A percentile compares a stretch with the other conserved stretches of the same genome.
Conservation (phyloP, 1,140 invertebrate species). For the Drosophila suzukii region DNA sequence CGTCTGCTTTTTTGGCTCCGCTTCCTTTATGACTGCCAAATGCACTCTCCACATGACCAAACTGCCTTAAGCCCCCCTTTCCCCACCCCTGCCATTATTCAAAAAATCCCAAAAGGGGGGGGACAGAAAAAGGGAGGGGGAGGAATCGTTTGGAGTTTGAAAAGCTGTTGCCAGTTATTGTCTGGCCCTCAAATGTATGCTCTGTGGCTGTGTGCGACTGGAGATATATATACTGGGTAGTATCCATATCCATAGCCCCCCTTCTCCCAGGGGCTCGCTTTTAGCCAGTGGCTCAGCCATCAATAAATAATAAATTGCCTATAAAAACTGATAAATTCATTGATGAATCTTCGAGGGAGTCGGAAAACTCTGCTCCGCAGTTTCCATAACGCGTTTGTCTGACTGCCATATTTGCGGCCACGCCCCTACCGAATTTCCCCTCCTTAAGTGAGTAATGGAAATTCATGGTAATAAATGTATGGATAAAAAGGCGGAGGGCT, state of each 20-base stretch:
- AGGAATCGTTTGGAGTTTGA: constrained; percentile 54
- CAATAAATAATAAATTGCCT: constrained; percentile 82
- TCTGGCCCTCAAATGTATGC: constrained; percentile 30
- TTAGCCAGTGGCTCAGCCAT: constrained; percentile 37
- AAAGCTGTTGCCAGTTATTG: constrained; percentile 56
- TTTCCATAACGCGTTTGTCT: constrained; percentile 46
- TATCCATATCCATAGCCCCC: constrained; percentile 1
- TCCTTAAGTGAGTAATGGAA: constrained; percentile 70
- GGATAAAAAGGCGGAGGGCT: constrained; percentile 6
- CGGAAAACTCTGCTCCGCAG: constrained; percentile 1
- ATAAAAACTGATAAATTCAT: constrained; percentile 82
- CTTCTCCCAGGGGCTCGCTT: not conserved
- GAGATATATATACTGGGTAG: constrained; percentile 47
- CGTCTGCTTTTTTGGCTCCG: constrained; percentile 19
- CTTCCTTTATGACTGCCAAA: constrained; percentile 48
- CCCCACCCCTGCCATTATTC: constrained; percentile 60
- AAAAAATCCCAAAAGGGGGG: constrained; percentile 33
- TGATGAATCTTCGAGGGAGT: constrained; percentile 63
- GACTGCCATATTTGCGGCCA: constrained; percentile 51
- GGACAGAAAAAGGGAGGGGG: not conserved
- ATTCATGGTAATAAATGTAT: constrained; percentile 69
- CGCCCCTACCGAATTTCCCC: constrained; percentile 13
- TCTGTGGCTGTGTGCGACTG: constrained; percentile 5
- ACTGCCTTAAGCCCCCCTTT: constrained; percentile 20
- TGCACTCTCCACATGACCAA: constrained; percentile 46